Percentiles rank a stretch among this genome's conserved stretches.
These are phyloP conservation scores for Branchinecta lynchi DNA, from an alignment of 1,140 invertebrate genomes.

Conservation along the genomic window DNA sequence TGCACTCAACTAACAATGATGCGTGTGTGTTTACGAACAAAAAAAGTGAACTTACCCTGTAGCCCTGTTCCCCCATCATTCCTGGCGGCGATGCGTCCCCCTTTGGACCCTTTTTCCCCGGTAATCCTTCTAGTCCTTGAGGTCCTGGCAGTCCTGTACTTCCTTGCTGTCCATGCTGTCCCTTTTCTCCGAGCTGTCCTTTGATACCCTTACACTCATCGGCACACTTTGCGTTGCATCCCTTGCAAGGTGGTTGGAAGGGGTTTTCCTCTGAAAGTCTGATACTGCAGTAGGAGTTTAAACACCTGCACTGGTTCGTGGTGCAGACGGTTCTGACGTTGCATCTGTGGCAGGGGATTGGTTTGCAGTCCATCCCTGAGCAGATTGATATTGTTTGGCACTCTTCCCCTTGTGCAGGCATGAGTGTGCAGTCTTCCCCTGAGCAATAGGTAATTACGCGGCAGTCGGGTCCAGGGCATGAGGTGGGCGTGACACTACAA, in stretches of 20 bases:
- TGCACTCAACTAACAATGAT: too few species aligned
- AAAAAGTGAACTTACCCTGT: neutral
- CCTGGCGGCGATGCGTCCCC: neutral
- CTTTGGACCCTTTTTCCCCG: neutral
- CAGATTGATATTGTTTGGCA: neutral
- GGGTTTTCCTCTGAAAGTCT: neutral
- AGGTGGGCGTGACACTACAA: neutral
- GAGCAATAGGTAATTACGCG: neutral
- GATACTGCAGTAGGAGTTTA: neutral
- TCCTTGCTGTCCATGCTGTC: neutral
- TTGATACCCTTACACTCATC: neutral
- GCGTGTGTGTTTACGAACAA: too few species aligned
- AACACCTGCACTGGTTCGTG: neutral
- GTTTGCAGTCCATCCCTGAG: neutral
- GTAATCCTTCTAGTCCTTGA: neutral
- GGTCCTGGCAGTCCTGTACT: neutral
- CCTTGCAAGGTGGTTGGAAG: neutral
- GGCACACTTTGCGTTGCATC: neutral
- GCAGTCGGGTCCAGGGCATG: neutral
- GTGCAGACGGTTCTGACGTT: neutral
- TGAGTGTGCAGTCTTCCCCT: neutral
- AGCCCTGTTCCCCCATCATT: neutral
- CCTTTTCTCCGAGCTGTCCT: neutral
- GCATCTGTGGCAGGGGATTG: neutral
- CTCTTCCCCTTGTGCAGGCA: neutral